Base-by-base conservation (phyloP, 2,888 invertebrate genomes). In the Adelognathus sp. region DNA sequence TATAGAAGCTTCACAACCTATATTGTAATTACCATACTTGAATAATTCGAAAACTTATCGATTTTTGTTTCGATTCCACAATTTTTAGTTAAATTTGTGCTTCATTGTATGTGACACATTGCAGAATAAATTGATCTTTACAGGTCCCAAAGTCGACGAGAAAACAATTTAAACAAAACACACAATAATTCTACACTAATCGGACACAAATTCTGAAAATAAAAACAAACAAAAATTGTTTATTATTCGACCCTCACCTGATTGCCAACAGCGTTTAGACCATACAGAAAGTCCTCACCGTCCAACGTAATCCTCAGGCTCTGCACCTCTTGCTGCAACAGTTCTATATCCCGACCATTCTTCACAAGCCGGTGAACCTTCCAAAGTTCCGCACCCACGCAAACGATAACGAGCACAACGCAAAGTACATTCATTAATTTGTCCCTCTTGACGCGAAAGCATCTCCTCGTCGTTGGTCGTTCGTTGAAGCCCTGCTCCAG, bases 231-330 rank as follows among this genome's bases (percentile, higher is more conserved):
- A 9, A 27, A n/a, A n/a, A n/a, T n/a, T n/a, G n/a, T n/a, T 29
- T 14, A 7, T 41, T 9, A 3, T 1, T 36, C 16, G 36, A 24
- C 33, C 61, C 82, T 84, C 71, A 91, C 91, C 88, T 89, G 87
- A 78, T 90, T 86, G 77, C 90, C 89, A 75, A 91, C 90, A 0
- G 88, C 86, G 41, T 87, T 89, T 3, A 91, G 74, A 52, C 88
- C 89, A 31, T 90, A 86, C 67, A 90, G 74, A 9, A 90, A 83
- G 66, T 91, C 87, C 52, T 87, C 85, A 39, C 88, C 87, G n/a
- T 88, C 79, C 56, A 90, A 80, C 2, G 87, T 86, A 50, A 90
- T 87, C 60, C 90, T 90, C 46, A 91, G 71, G 1, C 67, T 83
- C 31, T 91, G 88, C 6, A 91, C 82, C 33, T 90, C 90, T 6